Base-by-base conservation (phyloP, 2,888 invertebrate genomes). In the Chrysodeixis includens region DNA sequence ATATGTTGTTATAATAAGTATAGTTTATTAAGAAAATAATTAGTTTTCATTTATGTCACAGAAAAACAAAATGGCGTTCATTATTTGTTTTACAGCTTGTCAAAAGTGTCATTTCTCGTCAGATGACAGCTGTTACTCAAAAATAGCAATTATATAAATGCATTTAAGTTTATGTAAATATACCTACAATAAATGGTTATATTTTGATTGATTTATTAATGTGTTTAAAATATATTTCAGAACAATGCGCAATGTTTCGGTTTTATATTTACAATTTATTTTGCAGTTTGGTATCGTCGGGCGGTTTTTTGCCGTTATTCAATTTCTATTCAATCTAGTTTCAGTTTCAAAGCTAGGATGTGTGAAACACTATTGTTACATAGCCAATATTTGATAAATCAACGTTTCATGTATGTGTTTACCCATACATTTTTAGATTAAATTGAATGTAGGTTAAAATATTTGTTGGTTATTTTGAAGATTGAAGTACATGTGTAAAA, bases 301-400 rank as follows among this genome's bases (percentile, higher is more conserved):
- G 14, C 52, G 20, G 18, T 76, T 74, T 76, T 58, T 78, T 58
- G 35, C 54, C 32, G 69, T 63, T 78, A 78, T 74, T 75, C 69
- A 78, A 75, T 75, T 69, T 57, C 60, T 69, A 69, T 62, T 55
- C 74, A 74, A 75, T 75, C 64, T 74, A 69, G 65, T 62, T 62
- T 74, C 59, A 55, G 69, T 60, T 60, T 56, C 62, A 35, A 61
- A 64, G 35, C 69, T 44, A 5, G 55, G 14, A 32, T 32, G 54
- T 30, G 62, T 56, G n/a, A 14, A 40, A 46, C 12, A 6, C 30
- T 46, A 20, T 59, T 56, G 35, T 54, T 60, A 14, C 30, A 16
- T 30, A 14, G n/a, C n/a, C 30, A 52, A 58, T 61, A 57, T 58
- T 55, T 22, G 40, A 30, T 16, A 22, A 26, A n/a, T 3, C 40